Base-by-base conservation (phyloP, 1,140 invertebrate genomes). In the Campoletis sonorensis region DNA sequence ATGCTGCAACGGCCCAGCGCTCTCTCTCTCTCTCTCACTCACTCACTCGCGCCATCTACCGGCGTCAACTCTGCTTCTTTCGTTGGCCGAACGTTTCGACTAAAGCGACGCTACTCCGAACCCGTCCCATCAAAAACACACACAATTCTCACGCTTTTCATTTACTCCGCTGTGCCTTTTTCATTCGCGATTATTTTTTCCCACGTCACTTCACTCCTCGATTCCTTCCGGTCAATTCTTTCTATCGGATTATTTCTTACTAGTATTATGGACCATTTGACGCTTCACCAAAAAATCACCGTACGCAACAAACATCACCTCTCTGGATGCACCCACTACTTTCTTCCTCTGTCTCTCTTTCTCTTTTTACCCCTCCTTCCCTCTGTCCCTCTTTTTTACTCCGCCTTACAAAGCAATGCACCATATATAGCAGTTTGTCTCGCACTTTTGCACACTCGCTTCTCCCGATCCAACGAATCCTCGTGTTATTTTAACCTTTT, bases 361-460 rank as follows among this genome's bases (percentile, higher is more conserved):
- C 21, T 45, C 37, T 26, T 61, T 72, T 33, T 27, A 18, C 18
- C 33, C 30, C 49, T 86, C 85, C 79, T 49, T 85, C 72, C 23
- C 26, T 71, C 23, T 79, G 23, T 64, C 27, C 64, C 40, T 76
- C 33, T 49, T 8, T 77, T 78, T 84, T 86, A 82, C 79, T 88
- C 83, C 83, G 85, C 85, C 86, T 88, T 88, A 86, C 86, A 87
- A 91, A 86, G 87, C 89, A 88, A 87, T 88, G 84, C 83, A 85
- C 13, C 87, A 86, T 87, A 84, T 87, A 84, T 86, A 87, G 85
- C 87, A 23, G 87, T 87, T 84, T 87, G 86, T 88, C 86, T 88
- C 86, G 84, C 86, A 89, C 90, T 87, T 85, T 30, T 23, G 61
- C 67, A 68, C 82, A 71, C 81, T 83, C 71, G 76, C 49, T 58